Base-by-base conservation (phyloP, 2,797 vertebrate genomes). In the Podargus strigoides region DNA sequence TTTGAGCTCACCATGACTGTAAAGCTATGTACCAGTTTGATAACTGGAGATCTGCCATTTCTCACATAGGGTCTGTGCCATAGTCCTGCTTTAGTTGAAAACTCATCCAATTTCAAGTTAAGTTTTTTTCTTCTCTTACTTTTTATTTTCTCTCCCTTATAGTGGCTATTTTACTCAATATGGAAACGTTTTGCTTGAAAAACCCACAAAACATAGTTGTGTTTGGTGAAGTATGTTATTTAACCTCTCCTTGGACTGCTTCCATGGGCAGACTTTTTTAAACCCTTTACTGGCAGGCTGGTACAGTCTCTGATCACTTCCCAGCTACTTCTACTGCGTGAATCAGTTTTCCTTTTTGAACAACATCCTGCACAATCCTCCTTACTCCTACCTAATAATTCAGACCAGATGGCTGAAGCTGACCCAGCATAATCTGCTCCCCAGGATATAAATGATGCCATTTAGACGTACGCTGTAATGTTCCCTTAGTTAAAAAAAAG, bases 331-430 rank as follows among this genome's bases (percentile, higher is more conserved):
- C 69, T 80, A 52, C 73, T 41, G 46, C 23, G 14, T 72, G 63
- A 95, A 90, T 67, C 53, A 69, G 78, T 96, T 91, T 79, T 70
- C 79, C 53, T 53, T 95, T 92, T 84, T 73, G 77, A 92, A 87
- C 88, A 80, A 28, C 92, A 91, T 75, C 75, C 89, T 95, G 85
- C 41, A 70, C 69, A 74, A 80, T 80, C 91, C 34, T 70, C 50
- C 63, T n/a, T 96, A 91, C 76, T 94, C 64, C 83, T 85, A 46
- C 55, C 93, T 96, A 91, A 93, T 96, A 97, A 94, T 94, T 97
- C 90, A 97, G 80, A 79, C 81, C 83, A 96, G 90, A 95, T 96
- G 91, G 63, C 70, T 94, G 66, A 95, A 97, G 94, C 85, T 97
- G 90, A 90, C 95, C 81, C 80, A 92, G 85, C 91, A 94, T 89